Percentiles rank a stretch among this genome's conserved stretches.
phyloP scores from a whole-genome alignment of 92 coral and sea anemone species.

The Siderastrea radians region DNA sequence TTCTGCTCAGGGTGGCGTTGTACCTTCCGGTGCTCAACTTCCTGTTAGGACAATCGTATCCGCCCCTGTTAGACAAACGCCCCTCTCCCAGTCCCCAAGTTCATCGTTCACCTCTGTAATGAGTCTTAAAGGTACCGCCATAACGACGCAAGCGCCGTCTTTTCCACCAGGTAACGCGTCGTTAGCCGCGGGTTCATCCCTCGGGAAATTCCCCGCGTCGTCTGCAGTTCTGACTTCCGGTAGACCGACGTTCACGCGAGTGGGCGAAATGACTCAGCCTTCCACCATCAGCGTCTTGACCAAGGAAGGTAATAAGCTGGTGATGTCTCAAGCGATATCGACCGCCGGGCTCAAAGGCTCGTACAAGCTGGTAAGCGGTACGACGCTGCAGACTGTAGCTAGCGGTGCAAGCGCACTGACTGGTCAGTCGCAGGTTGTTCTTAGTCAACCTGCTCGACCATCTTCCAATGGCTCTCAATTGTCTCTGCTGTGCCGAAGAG shows the following conservation, averaged over 20 bases:
- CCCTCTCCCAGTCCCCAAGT: slow-evolving; percentile 80
- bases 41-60: slow-evolving; percentile 43
- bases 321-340: slow-evolving; percentile 43
- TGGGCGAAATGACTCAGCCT: slow-evolving; percentile 34
- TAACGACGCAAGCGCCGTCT: slow-evolving; percentile 46
- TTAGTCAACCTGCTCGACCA: slow-evolving; percentile 42
- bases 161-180: slow-evolving; percentile 32
- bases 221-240: slow-evolving; percentile 33
- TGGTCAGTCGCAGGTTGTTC: slow-evolving; percentile 42
- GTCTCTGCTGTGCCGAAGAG: slow-evolving; percentile 34
- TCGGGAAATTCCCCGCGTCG: slow-evolving; percentile 33
- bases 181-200: slow-evolving; percentile 13
- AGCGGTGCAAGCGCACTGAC: slow-evolving; percentile 9
- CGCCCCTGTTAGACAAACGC: slow-evolving; percentile 73
- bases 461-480: slow-evolving; percentile 32
- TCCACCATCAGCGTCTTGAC: slow-evolving; percentile 44
- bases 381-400: slow-evolving; percentile 25
- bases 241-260: slow-evolving; percentile 37
- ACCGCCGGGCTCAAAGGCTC: slow-evolving; percentile 52
- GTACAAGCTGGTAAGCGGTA: slow-evolving; percentile 48
- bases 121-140: slow-evolving; percentile 74
- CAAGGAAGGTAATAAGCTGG: slow-evolving; percentile 46
- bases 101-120: slow-evolving; percentile 88
- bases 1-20: slow-evolving; percentile 55
- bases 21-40: slow-evolving; percentile 27